Base-by-base conservation (phyloP, 2,797 vertebrate genomes). In the Falco berigora region DNA sequence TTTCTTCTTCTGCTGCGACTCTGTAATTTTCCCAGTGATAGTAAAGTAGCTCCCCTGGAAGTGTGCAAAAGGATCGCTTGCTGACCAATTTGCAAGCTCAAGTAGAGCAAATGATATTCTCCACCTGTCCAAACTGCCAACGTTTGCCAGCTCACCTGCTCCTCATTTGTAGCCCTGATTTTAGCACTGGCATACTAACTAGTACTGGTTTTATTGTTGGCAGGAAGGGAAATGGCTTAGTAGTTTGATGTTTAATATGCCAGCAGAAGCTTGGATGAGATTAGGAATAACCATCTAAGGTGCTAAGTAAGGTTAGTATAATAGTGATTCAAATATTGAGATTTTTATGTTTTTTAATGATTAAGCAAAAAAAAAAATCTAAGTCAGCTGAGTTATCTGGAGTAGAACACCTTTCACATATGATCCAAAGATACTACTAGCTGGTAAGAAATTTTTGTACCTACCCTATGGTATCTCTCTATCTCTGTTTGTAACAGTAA, bases 401-500 rank as follows among this genome's bases (percentile, higher is more conserved):
- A 91, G 88, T 25, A 52, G 25, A 91, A 86, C 76, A 84, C 27
- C 34, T 88, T 90, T 86, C 66, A 77, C n/a, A 28, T 78, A 56
- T 47, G 83, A 71, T 49, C 62, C 44, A 68, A 92, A 90, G 90
- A 86, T 84, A 79, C 94, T 97, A 73, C 84, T 86, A 81, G 90
- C 64, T 96, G 86, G 77, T 95, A 90, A 93, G 44, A 83, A 90
- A 38, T 95, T 85, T 94, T 94, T 95, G 72, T 49, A 86, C 58
- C 75, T 96, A 74, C 40, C 42, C 61, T 90, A 88, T 97, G 96
- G 97, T 98, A 97, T 98, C 98, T 97, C 97, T 97, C 97, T 98
- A 97, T 98, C 97, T 98, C 98, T 98, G 76, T 90, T 64, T 86
- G 88, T 94, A 97, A 97, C 97, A 95, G 97, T 75, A 97, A 98